Evolutionary conservation across 1,140 invertebrate species (phyloP), one percentile per base, ranked within the genome.

Genomic region (Drosophila subobscura): DNA sequence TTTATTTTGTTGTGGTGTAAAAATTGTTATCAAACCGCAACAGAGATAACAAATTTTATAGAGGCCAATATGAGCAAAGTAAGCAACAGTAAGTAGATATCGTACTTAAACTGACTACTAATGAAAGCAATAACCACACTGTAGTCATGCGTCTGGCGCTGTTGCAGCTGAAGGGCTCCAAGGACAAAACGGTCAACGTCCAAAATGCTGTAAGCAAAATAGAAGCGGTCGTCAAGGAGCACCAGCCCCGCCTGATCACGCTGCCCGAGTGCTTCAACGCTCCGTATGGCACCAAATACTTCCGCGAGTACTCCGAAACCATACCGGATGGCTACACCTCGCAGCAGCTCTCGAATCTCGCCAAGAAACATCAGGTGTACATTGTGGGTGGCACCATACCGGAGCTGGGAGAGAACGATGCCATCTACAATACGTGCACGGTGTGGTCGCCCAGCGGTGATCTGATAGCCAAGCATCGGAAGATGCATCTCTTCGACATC

Each of bases 401-500:
- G 0, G 98, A 99, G 92, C 92, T 92, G 50, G 93, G 93, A 22
- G 81, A 91, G 14, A 86, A 91, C 57, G 92, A 93, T 47, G 95
- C 95, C 89, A 93, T 97, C 7, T 99, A 96, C 86, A 99, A 99
- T 89, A 98, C 98, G 0, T 97, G 96, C 71, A 96, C 97, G 2
- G 94, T 98, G 5, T 99, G 96, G 96, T 94, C 95, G 79, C 95
- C 95, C 0, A 91, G 94, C 47, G 98, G 98, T 46, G 92, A 95
- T 50, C 83, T 99, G 27, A 92, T 97, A 50, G 94, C 93, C 0
- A 94, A 94, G 80, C 94, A 96, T 80, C 93, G 96, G 67, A 97
- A 97, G 92, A 95, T 98, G 84, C 98, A 99, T 93, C 93, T 99
- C 27, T 99, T 99, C 92, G 98, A 99, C 92, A 98, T 99, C 89